Evolutionary conservation across 2,113 vertebrate species (phyloP).

Genomic region (Macrotis lagotis): DNA sequence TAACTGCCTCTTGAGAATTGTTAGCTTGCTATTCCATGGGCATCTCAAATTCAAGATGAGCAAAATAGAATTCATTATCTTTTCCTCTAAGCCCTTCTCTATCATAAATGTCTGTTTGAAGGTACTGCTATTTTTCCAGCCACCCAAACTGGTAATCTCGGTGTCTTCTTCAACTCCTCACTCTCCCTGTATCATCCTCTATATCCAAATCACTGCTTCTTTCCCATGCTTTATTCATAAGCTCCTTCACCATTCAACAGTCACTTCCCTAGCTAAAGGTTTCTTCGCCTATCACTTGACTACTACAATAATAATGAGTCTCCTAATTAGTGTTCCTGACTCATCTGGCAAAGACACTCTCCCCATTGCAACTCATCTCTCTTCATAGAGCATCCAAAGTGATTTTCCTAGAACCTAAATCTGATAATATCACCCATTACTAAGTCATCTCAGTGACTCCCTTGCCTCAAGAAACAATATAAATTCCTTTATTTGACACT

Average conservation of each 20-base stretch:
- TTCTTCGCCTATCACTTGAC: not conserved
- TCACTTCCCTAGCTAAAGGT: not conserved
- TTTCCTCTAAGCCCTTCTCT: no score
- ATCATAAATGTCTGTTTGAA: no score
- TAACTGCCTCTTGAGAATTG: not conserved
- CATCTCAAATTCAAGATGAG: no score
- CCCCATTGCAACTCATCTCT: not conserved
- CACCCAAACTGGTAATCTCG: no score
- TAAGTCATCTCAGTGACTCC: not conserved
- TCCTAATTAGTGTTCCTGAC: not conserved
- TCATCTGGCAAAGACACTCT: not conserved
- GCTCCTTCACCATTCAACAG: not conserved
- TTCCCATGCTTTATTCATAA: not conserved
- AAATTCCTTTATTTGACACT: not conserved
- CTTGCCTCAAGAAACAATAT: not conserved
- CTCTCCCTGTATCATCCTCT: no score
- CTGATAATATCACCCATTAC: not conserved
- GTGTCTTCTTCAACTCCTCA: no score
- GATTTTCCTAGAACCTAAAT: not conserved
- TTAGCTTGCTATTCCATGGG: not conserved
- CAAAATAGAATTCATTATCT: no score
- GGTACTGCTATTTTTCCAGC: no score
- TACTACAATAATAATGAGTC: not conserved
- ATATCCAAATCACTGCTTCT: not conserved
- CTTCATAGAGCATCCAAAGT: not conserved